Evolutionary conservation across 2,113 vertebrate genomes (phyloP), one percentile per base, ranked within the genome.

Genomic region (Hylia prasina): DNA sequence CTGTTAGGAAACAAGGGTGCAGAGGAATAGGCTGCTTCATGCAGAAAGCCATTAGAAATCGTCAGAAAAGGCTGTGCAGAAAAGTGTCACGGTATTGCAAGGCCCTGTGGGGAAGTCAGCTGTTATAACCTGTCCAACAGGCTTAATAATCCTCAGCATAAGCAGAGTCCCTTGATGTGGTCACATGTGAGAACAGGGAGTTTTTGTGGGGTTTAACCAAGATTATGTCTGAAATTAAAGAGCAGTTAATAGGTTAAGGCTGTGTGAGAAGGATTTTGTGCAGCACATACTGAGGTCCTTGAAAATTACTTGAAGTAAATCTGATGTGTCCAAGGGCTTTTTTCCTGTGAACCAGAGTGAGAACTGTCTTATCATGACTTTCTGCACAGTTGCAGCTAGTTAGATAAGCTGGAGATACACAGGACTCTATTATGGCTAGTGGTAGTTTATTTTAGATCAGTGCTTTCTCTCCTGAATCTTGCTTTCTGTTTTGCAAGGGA

Each of bases 381-480:
- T 95, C 61, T 93, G 73, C 69, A 76, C 22, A 24, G 63, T 71
- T 85, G 35, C 76, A 94, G 77, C 88, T 66, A 87, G 79, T 81
- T 90, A 27, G 37, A 57, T 88, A 82, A 91, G 57, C 18, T 68
- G 65, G 63, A 83, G 40, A 72, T 9, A 90, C 11, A 15, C 23
- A 50, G 39, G 51, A 9, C 82, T 96, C 61, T 97, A 37, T 97
- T 97, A 95, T 95, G 97, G 86, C 96, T 96, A 87, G 78, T 31
- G 8, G 37, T 37, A 27, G 39, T 86, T 95, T 82, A 60, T 77
- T 64, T 93, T 53, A 65, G 35, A 42, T 60, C 24, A 50, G 22
- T 25, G 45, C 14, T 51, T 54, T 50, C 51, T 40, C 40, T 10
- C 2, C 44, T 42, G 53, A 71, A 64, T 60, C 42, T 70, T 33